Conservation (phyloP, 2,113 vertebrate species). For the Ciconia boyciana region DNA sequence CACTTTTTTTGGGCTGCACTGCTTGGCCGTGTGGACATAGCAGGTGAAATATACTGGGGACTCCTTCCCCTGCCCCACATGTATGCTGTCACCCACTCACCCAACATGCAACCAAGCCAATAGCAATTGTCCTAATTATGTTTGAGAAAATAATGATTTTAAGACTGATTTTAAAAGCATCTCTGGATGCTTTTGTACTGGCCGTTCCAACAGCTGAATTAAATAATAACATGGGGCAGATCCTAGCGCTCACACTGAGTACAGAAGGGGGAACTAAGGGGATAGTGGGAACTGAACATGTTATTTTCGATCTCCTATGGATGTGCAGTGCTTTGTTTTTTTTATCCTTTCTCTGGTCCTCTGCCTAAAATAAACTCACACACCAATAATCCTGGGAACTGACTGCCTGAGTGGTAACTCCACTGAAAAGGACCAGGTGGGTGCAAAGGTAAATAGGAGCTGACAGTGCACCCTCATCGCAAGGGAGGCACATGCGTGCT, state of each 20-base stretch:
- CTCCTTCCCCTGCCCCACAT: background rate
- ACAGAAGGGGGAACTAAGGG: background rate
- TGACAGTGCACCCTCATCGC: background rate
- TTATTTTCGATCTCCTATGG: background rate
- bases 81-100: background rate
- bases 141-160: background rate
- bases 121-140: background rate
- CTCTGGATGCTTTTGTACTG: background rate
- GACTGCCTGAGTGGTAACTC: background rate
- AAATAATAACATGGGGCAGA: background rate
- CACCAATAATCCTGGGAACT: background rate
- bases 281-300: background rate
- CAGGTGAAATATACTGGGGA: background rate
- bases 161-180: background rate
- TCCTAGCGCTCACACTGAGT: background rate
- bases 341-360: background rate
- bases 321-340: background rate
- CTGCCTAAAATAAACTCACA: background rate
- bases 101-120: background rate
- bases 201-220: background rate
- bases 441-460: background rate
- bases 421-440: background rate
- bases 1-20: background rate
- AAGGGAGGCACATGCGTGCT: background rate
- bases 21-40: background rate